These are phyloP conservation scores for Leptestheria dahalacensis DNA, from an alignment of 1,140 invertebrate species.

Conservation along the genomic window DNA sequence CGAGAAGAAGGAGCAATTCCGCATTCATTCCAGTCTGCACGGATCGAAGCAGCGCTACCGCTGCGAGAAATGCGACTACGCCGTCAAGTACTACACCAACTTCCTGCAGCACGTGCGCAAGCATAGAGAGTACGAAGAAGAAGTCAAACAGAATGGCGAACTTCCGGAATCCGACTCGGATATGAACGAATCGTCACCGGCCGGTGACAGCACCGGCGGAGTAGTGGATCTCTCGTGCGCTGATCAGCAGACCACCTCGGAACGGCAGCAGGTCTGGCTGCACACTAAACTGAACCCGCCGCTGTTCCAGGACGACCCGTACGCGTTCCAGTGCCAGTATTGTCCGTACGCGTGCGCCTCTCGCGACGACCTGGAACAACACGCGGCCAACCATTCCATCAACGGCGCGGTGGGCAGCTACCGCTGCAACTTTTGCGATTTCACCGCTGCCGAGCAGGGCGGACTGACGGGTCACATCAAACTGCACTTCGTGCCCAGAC, in stretches of 20 bases:
- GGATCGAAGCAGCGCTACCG: conserved; percentile 66
- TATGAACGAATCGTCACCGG: conserved; percentile 24
- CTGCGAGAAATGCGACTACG: conserved; percentile 75
- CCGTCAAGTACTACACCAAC: conserved; percentile 70
- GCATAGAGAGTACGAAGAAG: conserved; percentile 38
- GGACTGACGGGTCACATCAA: conserved; percentile 63
- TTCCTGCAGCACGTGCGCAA: conserved; percentile 62
- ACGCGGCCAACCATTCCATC: conserved; percentile 52
- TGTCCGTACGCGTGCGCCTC: conserved; percentile 62
- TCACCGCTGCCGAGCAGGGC: conserved; percentile 57
- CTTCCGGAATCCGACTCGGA: conserved; percentile 8
- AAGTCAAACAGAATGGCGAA: conserved; percentile 7
- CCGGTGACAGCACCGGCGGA: conserved; percentile 22
- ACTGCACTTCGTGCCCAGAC: conserved; percentile 50
- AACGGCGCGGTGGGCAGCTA: conserved; percentile 40
- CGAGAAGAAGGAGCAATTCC: conserved; percentile 69
- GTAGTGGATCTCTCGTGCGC: conserved; percentile 21
- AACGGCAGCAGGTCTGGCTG: conserved; percentile 25
- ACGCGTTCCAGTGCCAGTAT: conserved; percentile 42
- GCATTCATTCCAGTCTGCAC: conserved; percentile 64
- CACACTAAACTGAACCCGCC: conserved; percentile 23
- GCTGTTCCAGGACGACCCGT: conserved; percentile 19
- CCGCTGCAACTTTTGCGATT: conserved; percentile 67
- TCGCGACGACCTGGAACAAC: conserved; percentile 54
- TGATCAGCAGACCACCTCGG: conserved; percentile 29